Conservation (phyloP, 2,113 vertebrate species). For the Cepphus grylle region DNA sequence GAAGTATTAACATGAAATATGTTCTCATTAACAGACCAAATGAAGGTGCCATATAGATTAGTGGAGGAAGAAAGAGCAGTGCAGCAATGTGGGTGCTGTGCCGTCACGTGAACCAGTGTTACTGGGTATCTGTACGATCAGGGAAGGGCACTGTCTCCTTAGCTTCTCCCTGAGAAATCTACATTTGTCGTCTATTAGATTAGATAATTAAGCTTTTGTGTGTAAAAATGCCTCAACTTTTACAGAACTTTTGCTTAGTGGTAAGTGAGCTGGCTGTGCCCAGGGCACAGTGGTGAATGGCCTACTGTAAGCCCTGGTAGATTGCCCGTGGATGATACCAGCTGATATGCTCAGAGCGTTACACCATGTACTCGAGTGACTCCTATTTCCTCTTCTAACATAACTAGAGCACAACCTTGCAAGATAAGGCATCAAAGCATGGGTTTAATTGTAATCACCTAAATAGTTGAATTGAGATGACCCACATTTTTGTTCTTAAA, state of each 20-base stretch:
- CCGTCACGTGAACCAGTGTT: background rate
- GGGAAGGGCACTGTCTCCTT: background rate
- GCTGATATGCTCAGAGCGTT: background rate
- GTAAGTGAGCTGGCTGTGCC: background rate
- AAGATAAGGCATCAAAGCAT: background rate
- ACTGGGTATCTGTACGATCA: background rate
- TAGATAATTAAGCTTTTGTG: background rate
- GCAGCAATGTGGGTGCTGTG: background rate
- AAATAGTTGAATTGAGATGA: background rate
- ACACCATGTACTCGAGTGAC: background rate
- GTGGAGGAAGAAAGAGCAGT: background rate
- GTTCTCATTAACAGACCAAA: background rate
- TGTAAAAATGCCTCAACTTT: background rate
- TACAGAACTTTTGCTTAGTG: background rate
- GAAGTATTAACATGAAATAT: background rate
- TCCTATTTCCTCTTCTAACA: background rate
- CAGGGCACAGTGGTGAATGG: fast-evolving
- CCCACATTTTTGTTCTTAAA: background rate
- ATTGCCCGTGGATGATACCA: background rate
- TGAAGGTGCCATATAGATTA: background rate
- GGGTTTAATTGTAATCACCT: background rate
- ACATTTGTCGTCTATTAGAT: background rate
- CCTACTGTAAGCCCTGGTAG: background rate
- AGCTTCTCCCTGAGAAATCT: background rate
- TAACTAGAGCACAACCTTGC: background rate